Evolutionary conservation across 2,888 invertebrate genomes (phyloP).

Genomic region (Geophilus truncorum): DNA sequence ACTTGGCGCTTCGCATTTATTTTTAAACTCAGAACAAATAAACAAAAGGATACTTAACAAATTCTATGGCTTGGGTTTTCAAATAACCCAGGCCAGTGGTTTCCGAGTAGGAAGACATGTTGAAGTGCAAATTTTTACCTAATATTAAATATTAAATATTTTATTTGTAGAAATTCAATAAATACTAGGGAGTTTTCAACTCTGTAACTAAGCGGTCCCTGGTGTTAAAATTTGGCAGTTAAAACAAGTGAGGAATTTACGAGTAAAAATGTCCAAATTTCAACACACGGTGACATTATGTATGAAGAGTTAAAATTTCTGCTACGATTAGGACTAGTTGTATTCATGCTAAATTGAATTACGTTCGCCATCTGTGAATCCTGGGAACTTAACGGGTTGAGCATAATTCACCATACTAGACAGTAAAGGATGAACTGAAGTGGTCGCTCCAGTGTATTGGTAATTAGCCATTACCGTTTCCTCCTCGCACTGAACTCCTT

Average conservation of each 20-base stretch:
- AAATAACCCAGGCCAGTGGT: constrained; percentile 92
- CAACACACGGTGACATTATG: too few relatives aligned
- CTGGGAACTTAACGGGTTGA: constrained; percentile 97
- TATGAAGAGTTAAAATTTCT: too few relatives aligned
- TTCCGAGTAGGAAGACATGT: constrained; percentile 99
- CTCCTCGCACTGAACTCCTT: constrained; percentile 37
- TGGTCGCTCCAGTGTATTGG: constrained; percentile 94
- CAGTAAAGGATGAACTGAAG: constrained; percentile 97
- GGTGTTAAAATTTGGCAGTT: too few relatives aligned
- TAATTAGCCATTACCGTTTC: constrained; percentile 51
- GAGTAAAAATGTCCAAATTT: too few relatives aligned
- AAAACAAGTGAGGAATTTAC: too few relatives aligned
- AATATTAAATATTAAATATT: constrained; percentile 48
- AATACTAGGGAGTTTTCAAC: too few relatives aligned
- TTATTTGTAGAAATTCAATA: too few relatives aligned
- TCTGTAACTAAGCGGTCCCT: too few relatives aligned
- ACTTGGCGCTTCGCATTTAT: neutral
- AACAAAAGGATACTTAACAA: constrained; percentile 71
- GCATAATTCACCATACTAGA: constrained; percentile 99
- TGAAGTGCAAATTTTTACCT: constrained; percentile 93
- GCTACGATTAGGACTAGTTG: too few relatives aligned
- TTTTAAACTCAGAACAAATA: neutral
- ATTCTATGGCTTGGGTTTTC: constrained; percentile 93
- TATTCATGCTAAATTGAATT: too few relatives aligned
- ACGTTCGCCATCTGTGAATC: constrained; percentile 96